Conservation (phyloP, 2,113 vertebrate species). For the Austrofundulus limnaeus region DNA sequence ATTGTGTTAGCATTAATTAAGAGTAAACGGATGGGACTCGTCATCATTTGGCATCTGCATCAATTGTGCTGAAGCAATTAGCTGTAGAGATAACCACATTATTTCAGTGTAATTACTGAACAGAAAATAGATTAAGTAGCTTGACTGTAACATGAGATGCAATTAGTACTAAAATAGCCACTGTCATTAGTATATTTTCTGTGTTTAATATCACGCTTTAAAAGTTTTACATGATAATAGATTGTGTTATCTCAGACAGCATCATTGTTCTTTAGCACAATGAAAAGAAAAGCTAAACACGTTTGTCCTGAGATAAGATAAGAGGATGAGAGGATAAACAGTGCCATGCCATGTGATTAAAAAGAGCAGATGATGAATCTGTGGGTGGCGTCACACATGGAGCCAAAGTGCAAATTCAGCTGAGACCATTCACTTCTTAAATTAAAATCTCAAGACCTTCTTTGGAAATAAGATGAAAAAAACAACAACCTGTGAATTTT, state of each 20-base stretch:
- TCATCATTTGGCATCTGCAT: slow-evolving; percentile 26
- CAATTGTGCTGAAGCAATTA: slow-evolving; percentile 39
- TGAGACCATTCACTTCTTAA: slow-evolving; percentile 32
- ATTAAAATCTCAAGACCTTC: slow-evolving; percentile 6
- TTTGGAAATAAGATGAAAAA: background rate
- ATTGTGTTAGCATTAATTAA: slow-evolving; percentile 45
- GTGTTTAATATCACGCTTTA: background rate
- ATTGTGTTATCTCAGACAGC: background rate
- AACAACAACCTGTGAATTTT: too few species aligned
- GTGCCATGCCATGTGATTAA: slow-evolving; percentile 13
- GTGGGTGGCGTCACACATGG: slow-evolving; percentile 67
- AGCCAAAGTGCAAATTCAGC: slow-evolving; percentile 47
- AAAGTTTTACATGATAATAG: slow-evolving; percentile 1
- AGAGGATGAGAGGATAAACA: slow-evolving; percentile 23
- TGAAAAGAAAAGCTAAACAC: slow-evolving; percentile 3
- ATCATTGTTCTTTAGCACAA: background rate
- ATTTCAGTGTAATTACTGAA: slow-evolving; percentile 51
- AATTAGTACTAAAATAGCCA: slow-evolving; percentile 27
- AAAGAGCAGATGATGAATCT: slow-evolving; percentile 60
- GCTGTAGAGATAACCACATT: slow-evolving; percentile 36
- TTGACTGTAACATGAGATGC: slow-evolving; percentile 10
- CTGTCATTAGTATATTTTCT: background rate
- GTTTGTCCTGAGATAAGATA: background rate
- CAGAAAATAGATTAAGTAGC: slow-evolving; percentile 24
- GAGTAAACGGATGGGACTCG: slow-evolving; percentile 32